A percentile compares a stretch with the other conserved stretches of the same genome.
Conservation (phyloP, 2,888 invertebrate species). For the Tethea ocularis region DNA sequence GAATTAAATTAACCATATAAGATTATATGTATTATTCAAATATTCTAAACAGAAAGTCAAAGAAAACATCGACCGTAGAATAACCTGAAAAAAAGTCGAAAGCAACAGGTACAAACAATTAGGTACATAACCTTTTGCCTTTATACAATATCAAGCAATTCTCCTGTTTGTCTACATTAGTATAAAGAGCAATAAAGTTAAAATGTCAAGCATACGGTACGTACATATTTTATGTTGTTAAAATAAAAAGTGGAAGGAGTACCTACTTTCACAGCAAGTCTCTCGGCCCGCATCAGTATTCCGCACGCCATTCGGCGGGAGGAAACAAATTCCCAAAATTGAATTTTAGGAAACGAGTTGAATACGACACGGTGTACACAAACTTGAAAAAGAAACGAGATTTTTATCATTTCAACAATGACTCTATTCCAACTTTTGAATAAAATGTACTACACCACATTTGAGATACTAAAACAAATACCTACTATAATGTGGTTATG, state of each 20-base stretch:
- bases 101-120: too few species aligned
- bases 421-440: conserved; percentile 50
- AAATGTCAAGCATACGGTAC: conserved; percentile 49
- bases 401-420: conserved; percentile 78
- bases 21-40: too few species aligned
- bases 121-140: neutral
- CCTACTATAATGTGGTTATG: neutral
- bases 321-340: conserved; percentile 84
- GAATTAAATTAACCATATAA: too few species aligned
- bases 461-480: neutral
- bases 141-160: neutral
- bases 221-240: conserved; percentile 61
- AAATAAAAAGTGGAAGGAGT: conserved; percentile 60
- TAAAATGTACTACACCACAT: conserved; percentile 13
- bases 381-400: conserved; percentile 76
- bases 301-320: conserved; percentile 72
- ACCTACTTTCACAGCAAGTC: conserved; percentile 53
- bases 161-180: conserved; percentile 5
- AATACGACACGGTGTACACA: conserved; percentile 79
- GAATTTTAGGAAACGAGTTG: conserved; percentile 83
- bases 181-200: conserved; percentile 31
- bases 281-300: conserved; percentile 74
- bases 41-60: neutral
- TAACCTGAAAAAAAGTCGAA: neutral
- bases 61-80: neutral